These are phyloP conservation scores for Molossus alvarezi DNA, from an alignment of 2,797 vertebrate genomes.

Conservation along the genomic window DNA sequence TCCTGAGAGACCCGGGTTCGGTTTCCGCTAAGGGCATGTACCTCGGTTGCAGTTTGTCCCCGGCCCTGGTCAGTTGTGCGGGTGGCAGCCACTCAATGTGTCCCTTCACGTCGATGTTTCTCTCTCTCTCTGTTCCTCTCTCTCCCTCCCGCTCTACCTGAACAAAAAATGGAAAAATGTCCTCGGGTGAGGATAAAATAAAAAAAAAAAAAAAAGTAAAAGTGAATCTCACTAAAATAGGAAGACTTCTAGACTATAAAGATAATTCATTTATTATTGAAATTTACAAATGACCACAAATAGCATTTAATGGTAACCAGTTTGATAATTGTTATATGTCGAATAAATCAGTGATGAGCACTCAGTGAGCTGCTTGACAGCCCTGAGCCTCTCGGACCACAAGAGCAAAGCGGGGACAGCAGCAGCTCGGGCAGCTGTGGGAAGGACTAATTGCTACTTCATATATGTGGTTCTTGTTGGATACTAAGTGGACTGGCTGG, in stretches of 20 bases:
- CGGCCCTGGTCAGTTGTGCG: no score
- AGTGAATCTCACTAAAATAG: neutral
- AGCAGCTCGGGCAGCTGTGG: neutral
- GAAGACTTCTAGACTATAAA: neutral
- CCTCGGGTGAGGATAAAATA: no score
- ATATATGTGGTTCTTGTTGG: neutral
- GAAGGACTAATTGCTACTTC: neutral
- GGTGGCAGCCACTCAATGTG: no score
- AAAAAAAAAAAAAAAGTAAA: no score
- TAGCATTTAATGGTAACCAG: neutral
- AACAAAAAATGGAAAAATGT: no score
- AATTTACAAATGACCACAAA: neutral
- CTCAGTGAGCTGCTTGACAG: neutral
- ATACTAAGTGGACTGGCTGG: neutral
- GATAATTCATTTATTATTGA: constrained; percentile 10
- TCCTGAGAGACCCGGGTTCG: no score
- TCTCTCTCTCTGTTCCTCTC: no score
- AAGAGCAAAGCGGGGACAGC: neutral
- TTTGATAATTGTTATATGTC: constrained; percentile 3
- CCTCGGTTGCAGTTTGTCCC: no score
- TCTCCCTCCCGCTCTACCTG: no score
- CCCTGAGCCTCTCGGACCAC: neutral
- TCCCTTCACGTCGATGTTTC: no score
- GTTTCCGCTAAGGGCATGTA: no score
- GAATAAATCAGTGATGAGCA: neutral